A percentile compares a stretch with the other conserved stretches of the same genome.
Evolutionary conservation across 2,888 invertebrate genomes (phyloP).

Genomic region (Hypolimnas misippus): DNA sequence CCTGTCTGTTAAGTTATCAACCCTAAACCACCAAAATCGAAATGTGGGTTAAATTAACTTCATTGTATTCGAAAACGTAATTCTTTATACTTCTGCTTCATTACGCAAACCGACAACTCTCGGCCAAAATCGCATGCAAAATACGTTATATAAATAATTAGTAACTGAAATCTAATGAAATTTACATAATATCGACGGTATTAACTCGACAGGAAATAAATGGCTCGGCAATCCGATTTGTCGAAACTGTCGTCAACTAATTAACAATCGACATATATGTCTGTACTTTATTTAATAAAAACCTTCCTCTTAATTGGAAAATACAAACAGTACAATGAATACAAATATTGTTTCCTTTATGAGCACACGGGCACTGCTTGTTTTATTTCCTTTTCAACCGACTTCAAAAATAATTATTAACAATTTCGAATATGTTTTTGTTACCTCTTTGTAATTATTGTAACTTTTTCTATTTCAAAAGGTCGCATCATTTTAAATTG

Average conservation of each 20-base stretch:
- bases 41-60: no score
- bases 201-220: neutral
- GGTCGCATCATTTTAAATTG: no score
- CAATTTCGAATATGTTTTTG: no score
- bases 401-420: no score
- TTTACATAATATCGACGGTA: neutral
- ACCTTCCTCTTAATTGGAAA: constrained; percentile 14
- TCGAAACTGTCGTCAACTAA: neutral
- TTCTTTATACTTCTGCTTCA: no score
- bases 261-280: constrained; percentile 17
- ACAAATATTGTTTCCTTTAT: neutral
- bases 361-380: neutral
- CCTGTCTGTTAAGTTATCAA: no score
- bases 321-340: neutral
- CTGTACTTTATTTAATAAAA: constrained; percentile 8
- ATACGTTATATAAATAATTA: neutral
- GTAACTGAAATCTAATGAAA: neutral
- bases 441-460: no score
- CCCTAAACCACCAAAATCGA: no score
- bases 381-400: neutral
- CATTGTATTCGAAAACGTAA: no score
- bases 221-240: neutral
- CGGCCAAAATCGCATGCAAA: neutral
- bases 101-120: no score
- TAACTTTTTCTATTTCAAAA: no score